Evolutionary conservation across 2,113 vertebrate species (phyloP).

Genomic region (Girardinichthys multiradiatus): DNA sequence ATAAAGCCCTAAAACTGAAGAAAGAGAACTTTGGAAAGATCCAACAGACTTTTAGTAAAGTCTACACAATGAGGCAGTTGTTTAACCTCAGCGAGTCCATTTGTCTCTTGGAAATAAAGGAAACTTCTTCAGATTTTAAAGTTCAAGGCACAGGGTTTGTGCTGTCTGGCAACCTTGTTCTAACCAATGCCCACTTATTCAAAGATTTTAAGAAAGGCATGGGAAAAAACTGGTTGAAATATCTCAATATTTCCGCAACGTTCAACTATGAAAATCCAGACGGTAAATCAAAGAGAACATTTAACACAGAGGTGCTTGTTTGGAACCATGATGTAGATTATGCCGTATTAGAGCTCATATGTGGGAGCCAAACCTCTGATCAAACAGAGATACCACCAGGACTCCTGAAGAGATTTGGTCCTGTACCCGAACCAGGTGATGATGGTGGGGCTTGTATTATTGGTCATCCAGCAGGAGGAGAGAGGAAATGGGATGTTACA

Average conservation of each 20-base stretch:
- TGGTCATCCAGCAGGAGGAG: constrained; percentile 13
- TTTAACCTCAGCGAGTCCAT: neutral
- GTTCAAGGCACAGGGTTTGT: constrained; percentile 23
- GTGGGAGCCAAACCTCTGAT: neutral
- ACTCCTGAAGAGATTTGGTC: constrained; percentile 24
- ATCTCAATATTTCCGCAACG: rapidly evolving
- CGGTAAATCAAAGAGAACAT: rapidly evolving
- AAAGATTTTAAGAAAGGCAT: rapidly evolving
- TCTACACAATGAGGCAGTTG: constrained; percentile 18
- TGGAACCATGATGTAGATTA: rapidly evolving
- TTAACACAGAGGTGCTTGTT: neutral
- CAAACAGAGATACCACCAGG: constrained; percentile 12
- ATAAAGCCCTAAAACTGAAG: neutral
- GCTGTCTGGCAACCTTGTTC: constrained; percentile 32
- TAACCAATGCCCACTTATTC: constrained; percentile 43
- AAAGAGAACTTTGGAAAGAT: constrained; percentile 50
- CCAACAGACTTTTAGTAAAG: constrained; percentile 23
- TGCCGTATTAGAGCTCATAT: constrained; percentile 13
- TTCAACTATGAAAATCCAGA: constrained; percentile 23
- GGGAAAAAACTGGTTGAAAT: neutral
- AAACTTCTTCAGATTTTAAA: neutral
- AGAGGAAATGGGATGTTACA: constrained; percentile 30
- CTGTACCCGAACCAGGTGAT: rapidly evolving
- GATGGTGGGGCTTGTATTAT: constrained; percentile 37
- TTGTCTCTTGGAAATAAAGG: constrained; percentile 1